Base-by-base conservation (phyloP, 2,888 invertebrate genomes). In the Oligia strigilis region DNA sequence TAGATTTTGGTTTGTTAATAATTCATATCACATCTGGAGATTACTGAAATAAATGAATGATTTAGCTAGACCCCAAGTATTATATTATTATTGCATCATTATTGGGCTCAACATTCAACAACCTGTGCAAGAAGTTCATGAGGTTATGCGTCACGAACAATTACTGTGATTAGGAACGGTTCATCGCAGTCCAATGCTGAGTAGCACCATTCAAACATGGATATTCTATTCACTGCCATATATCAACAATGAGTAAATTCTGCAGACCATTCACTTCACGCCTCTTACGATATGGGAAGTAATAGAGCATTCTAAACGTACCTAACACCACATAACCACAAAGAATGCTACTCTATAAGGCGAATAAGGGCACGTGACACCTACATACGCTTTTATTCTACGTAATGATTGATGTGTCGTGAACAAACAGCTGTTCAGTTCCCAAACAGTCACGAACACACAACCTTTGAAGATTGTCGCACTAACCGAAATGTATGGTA, bases 371-470 rank as follows among this genome's bases (percentile, higher is more conserved):
- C 80, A 74, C 81, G 83, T 89, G 79, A 79, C 80, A 75, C 77
- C 74, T 74, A 77, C 72, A 36, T 79, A 67, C 36, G 70, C 69
- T 65, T 66, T 70, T 79, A 78, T 78, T 71, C 62, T 72, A 77
- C 66, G 69, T 75, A 67, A 75, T 88, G 91, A 89, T 90, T 89
- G 91, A 91, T 89, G 79, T 82, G 72, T 89, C 83, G 82, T 88
- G 86, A 71, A 43, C 69, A 76, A 70, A 73, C 85, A 86, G 81
- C 78, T 84, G 83, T 83, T 86, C 69, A 55, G 66, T 70, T 77
- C 49, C 64, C 81, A 77, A 87, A 86, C 83, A 78, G 90, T 90
- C 92, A 92, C 92, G 92, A 90, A 64, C 46, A 58, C 69, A 72
- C 84, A 87, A 90, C 90, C 87, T 91, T 89, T 89, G 84, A 65